Conservation (phyloP, 2,888 invertebrate genomes). For the Mythimna pallens region DNA sequence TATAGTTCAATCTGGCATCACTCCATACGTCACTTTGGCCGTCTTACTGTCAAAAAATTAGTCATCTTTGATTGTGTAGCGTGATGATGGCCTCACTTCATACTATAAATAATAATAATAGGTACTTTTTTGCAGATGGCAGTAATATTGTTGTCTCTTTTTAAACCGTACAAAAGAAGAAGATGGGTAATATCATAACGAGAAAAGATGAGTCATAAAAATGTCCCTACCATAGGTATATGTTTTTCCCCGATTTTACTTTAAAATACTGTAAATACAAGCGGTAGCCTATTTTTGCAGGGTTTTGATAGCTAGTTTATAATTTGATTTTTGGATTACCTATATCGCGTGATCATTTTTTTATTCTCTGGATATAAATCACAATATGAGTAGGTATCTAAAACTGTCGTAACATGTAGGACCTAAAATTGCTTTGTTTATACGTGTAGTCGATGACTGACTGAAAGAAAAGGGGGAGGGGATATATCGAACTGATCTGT, state of each 20-base stretch:
- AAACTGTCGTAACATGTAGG: too few species aligned
- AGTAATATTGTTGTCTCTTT: constrained; percentile 32
- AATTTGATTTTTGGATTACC: too few species aligned
- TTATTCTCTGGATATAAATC: too few species aligned
- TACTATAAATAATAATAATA: not conserved
- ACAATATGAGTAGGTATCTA: too few species aligned
- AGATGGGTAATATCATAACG: not conserved
- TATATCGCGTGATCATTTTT: too few species aligned
- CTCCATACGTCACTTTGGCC: not conserved
- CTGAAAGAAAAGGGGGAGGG: too few species aligned
- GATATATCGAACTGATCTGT: too few species aligned
- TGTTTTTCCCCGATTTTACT: constrained; percentile 33
- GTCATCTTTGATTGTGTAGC: not conserved
- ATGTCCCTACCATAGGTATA: not conserved
- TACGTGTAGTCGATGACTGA: too few species aligned
- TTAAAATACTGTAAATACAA: constrained; percentile 27
- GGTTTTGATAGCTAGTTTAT: not conserved
- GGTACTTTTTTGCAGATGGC: not conserved
- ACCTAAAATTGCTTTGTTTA: too few species aligned
- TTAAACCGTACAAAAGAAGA: not conserved
- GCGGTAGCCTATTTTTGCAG: not conserved
- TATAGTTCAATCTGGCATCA: constrained; percentile 16
- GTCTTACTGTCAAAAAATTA: not conserved
- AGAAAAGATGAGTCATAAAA: not conserved
- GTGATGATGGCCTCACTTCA: not conserved